Evolutionary conservation across 2,888 invertebrate genomes (phyloP), one percentile per base, ranked within the genome.

Genomic region (Piscicola geometra): DNA sequence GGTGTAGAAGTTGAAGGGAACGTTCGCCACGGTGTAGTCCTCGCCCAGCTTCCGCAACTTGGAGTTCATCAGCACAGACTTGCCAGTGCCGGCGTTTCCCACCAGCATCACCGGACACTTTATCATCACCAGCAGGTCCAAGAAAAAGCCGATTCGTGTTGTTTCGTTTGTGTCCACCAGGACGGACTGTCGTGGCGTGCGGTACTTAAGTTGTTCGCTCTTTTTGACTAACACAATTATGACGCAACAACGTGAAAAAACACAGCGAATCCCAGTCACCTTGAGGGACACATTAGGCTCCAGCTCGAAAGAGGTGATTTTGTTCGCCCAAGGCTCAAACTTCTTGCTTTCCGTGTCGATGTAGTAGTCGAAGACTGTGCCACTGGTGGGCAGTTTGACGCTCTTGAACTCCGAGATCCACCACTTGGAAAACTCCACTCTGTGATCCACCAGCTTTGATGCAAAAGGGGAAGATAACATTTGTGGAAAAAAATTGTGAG

Each of bases 371-470:
- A 97, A 97, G 9, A 97, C 94, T 0, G 94, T 94, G 1, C 94
- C 95, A 76, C 91, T 91, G 75, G 90, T 81, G 0, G 97, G 96
- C 85, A 95, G 96, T 86, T 93, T 94, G 1, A 97, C 89, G 33
- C 91, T 91, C 86, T 97, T 97, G 86, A 96, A 97, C 86, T 97
- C 97, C 83, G 93, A 94, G 21, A 91, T 88, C 93, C 95, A 97
- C 97, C 97, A 97, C 88, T 96, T 96, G 67, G 94, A 93, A 85
- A 95, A 97, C 85, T 97, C 96, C 81, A 91, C 91, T 64, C 95
- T 89, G 90, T 94, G 93, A 84, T 96, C 95, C 2, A 92, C 89
- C 66, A 93, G 87, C 88, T 94, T 56, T 56, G n/a, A 21, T n/a
- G n/a, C n/a, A n/a, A n/a, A n/a, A n/a, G n/a, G n/a, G n/a, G n/a